Base-by-base conservation (phyloP, 1,140 invertebrate genomes). In the Drosophila kepulauana region DNA sequence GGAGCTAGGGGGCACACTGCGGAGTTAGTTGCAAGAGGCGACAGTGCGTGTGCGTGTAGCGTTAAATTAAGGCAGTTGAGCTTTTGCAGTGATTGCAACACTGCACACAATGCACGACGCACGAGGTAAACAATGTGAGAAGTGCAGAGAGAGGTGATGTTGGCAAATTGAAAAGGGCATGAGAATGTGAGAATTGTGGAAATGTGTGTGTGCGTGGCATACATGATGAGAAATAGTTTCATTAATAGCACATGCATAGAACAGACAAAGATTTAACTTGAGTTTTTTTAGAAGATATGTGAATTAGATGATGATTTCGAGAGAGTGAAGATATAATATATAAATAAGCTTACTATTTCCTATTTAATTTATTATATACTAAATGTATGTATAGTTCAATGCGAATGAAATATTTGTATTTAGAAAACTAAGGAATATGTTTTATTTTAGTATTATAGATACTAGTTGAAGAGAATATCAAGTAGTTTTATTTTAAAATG, bases 11-110 rank as follows among this genome's bases (percentile, higher is more conserved):
- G 11, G 15, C 10, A 38, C 6, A 0, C 25, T 48, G 1, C 6
- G 28, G 6, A 33, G n/a, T 15, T 48, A 20, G 46, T 16, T 15
- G 59, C 30, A 63, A 52, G 15, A 58, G 64, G 72, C 51, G 65
- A 45, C 54, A 58, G 64, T 82, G 84, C 75, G 71, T 87, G 79
- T 74, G 82, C 82, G 84, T 79, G 58, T 69, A 88, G 84, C 82
- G 82, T 87, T 87, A 88, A 87, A 87, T 87, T 82, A 87, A 77
- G 58, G 56, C 76, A 70, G 68, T 51, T 69, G 71, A 59, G 65
- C 65, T 58, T 59, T 54, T 54, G 64, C 38, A 38, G 46, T 52
- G 46, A 67, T 64, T 66, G 45, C 63, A 66, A 66, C 62, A 58
- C 25, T 41, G 52, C 68, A 64, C 65, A 68, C 54, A 61, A 61